Base-by-base conservation (phyloP, 2,888 invertebrate species). In the Papilio elwesi region DNA sequence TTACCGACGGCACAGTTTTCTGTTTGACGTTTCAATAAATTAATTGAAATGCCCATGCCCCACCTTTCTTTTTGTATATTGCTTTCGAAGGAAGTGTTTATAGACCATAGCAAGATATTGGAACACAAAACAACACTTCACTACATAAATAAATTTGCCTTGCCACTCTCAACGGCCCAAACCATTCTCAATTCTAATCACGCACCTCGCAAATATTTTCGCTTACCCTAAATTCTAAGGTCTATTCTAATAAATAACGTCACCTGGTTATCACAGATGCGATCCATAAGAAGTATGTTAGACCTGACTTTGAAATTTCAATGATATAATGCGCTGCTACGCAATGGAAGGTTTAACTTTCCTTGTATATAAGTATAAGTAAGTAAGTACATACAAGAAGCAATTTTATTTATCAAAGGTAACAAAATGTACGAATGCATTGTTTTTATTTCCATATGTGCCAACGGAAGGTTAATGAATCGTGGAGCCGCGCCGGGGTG, bases 401-500 rank as follows among this genome's bases (percentile, higher is more conserved):
- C 13, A 15, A 8, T 15, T 59, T 59, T 38, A 13, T 36, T 38
- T 13, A 38, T 57, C 13, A 36, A 13, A 57, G 57, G 0, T 10
- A 38, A 10, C 10, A 26, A 55, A 11, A 43, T 43, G 43, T 43
- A 9, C 2, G 36, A 57, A 57, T 59, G 59, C 43, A 49, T 57
- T 65, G 59, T 62, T 71, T 57, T 57, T 65, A 66, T 68, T 68
- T 68, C 57, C 67, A 68, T 48, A 72, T 55, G 53, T 62, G 71
- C 26, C 51, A 67, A 62, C 12, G 49, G 36, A 36, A 13, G 74
- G 74, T 74, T 77, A 77, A 78, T 78, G 76, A 75, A 72, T 76
- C 76, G 71, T 70, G 69, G 70, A 67, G 38, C 57, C 59, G 75
- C 38, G 73, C 63, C 72, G 43, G 74, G 70, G 67, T 6, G 43